These are phyloP conservation scores for Tichodroma muraria DNA, from an alignment of 2,113 vertebrate species.

Conservation along the genomic window DNA sequence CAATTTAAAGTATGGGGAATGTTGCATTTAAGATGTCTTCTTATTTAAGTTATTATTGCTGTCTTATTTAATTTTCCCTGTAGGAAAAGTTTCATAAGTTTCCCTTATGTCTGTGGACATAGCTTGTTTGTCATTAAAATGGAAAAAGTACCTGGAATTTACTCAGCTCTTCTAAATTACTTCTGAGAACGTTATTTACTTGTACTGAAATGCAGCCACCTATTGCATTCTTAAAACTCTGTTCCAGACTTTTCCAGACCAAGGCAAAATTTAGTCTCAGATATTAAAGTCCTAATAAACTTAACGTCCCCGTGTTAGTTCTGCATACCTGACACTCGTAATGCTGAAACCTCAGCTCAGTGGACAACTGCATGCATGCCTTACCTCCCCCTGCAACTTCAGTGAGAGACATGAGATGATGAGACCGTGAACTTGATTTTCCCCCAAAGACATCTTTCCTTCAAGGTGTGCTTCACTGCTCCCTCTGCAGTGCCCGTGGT, in stretches of 20 bases:
- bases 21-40: background rate
- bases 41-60: background rate
- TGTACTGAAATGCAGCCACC: background rate
- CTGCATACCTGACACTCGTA: background rate
- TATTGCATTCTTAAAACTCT: background rate
- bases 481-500: background rate
- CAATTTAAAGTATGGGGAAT: background rate
- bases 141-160: background rate
- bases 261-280: background rate
- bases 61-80: too few relatives aligned
- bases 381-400: background rate
- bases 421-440: background rate
- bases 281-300: background rate
- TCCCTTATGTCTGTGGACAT: rapidly evolving
- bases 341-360: background rate
- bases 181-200: background rate
- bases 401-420: background rate
- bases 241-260: background rate
- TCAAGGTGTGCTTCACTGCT: background rate
- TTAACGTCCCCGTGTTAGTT: background rate
- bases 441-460: background rate
- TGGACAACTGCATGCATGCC: background rate
- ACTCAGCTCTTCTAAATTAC: background rate
- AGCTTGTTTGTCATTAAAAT: background rate
- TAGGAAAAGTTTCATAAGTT: too few relatives aligned